Conservation (phyloP, 2,888 invertebrate genomes). For the Penaeus monodon region DNA sequence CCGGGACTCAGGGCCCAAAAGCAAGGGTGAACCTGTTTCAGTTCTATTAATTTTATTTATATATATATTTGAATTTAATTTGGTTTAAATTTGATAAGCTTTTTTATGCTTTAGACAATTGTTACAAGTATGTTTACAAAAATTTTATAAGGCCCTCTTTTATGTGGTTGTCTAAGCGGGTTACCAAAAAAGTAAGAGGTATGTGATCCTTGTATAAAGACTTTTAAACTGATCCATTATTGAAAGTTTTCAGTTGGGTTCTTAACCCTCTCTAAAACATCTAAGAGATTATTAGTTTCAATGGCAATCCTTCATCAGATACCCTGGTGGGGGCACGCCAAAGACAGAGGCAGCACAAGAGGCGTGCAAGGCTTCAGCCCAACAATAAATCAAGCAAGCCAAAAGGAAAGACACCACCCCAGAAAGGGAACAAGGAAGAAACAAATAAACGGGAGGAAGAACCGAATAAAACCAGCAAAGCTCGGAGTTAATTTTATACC, state of each 20-base stretch:
- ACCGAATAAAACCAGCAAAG: too few relatives aligned
- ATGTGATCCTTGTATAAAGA: too few relatives aligned
- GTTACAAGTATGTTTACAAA: too few relatives aligned
- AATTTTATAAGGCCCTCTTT: too few relatives aligned
- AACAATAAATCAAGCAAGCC: constrained; percentile 6
- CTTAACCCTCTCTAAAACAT: too few relatives aligned
- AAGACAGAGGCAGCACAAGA: constrained; percentile 35
- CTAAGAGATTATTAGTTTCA: too few relatives aligned
- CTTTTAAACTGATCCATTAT: too few relatives aligned
- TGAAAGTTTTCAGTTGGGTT: too few relatives aligned
- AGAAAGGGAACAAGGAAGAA: constrained; percentile 35
- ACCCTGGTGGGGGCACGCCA: constrained; percentile 8
- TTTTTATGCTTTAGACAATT: too few relatives aligned
- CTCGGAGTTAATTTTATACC: not conserved
- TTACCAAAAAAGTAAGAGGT: too few relatives aligned
- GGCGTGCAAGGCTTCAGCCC: constrained; percentile 34
- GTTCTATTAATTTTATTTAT: not conserved
- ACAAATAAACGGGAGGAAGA: too few relatives aligned
- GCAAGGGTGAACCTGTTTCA: not conserved
- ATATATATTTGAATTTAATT: not conserved
- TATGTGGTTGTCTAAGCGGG: too few relatives aligned
- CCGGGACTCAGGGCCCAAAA: not conserved
- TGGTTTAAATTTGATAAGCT: not conserved
- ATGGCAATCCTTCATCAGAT: not conserved
- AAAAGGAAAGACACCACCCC: constrained; percentile 31